A percentile compares a stretch with the other conserved stretches of the same genome.
phyloP scores from a whole-genome alignment of 64 coral and sea anemone species.

The Cladopsammia gracilis region DNA sequence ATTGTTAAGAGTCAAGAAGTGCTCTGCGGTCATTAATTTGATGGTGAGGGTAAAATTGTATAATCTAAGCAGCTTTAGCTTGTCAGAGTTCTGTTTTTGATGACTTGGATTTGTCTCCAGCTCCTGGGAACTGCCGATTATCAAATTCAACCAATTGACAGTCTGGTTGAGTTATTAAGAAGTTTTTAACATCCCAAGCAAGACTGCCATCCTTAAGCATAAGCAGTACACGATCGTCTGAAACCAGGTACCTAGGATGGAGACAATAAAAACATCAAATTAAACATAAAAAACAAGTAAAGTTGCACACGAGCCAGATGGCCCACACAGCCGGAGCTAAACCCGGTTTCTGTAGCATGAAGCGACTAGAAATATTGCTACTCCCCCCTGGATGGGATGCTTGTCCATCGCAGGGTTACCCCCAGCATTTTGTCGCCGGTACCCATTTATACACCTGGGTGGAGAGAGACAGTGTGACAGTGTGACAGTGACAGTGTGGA shows the following conservation, averaged over 20 bases:
- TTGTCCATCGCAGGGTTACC: no score
- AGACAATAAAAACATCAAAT: neutral
- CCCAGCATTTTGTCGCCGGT: no score
- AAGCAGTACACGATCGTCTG: constrained; percentile 89
- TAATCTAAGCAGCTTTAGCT: neutral
- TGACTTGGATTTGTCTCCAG: constrained; percentile 35
- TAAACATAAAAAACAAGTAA: no score
- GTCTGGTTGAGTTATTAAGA: constrained; percentile 90
- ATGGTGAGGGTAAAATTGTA: neutral
- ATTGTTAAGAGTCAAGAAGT: no score
- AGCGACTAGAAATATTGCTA: no score
- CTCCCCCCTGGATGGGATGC: no score
- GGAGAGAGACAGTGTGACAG: no score
- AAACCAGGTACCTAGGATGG: constrained; percentile 83
- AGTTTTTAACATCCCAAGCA: constrained; percentile 98
- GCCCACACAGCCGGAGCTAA: no score
- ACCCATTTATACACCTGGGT: no score
- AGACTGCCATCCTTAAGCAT: constrained; percentile 92
- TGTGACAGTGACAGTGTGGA: no score
- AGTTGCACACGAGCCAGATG: no score
- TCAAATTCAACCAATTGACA: constrained; percentile 97
- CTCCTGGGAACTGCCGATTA: constrained; percentile 96
- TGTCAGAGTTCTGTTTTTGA: constrained; percentile 71
- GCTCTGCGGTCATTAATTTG: neutral
- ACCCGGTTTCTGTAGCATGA: no score